Conservation (phyloP, 1,140 invertebrate genomes). For the Diprion similis region DNA sequence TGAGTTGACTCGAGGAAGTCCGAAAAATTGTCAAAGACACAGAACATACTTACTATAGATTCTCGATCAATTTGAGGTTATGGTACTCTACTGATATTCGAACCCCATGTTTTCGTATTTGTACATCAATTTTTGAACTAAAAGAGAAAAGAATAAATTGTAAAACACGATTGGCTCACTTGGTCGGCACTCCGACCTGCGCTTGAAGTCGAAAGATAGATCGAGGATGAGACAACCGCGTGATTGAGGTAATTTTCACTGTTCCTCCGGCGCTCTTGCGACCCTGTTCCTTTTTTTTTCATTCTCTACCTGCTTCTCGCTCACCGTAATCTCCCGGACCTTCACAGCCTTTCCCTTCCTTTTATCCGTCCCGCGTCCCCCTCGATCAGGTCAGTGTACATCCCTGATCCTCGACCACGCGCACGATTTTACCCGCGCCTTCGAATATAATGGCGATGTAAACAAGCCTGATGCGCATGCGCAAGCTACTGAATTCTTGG, state of each 20-base stretch:
- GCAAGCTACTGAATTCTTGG: slow-evolving; percentile 23
- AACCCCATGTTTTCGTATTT: too few species aligned
- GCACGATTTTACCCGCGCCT: background rate
- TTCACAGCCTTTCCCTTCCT: slow-evolving; percentile 5
- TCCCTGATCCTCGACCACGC: slow-evolving; percentile 1
- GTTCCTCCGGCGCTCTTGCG: background rate
- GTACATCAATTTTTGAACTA: too few species aligned
- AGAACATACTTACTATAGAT: too few species aligned
- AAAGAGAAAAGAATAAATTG: too few species aligned
- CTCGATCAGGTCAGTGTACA: slow-evolving; percentile 1
- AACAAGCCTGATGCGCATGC: slow-evolving; percentile 53
- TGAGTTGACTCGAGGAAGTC: too few species aligned
- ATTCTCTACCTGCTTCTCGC: background rate
- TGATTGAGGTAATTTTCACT: slow-evolving; percentile 10
- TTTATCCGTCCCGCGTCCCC: background rate
- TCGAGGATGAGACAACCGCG: background rate
- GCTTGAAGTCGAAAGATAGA: slow-evolving; percentile 6
- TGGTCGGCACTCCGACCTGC: background rate
- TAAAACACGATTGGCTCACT: background rate
- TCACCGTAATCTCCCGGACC: slow-evolving; percentile 12
- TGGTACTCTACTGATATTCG: too few species aligned
- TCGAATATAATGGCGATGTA: slow-evolving; percentile 46
- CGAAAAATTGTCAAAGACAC: too few species aligned
- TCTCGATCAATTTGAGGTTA: too few species aligned
- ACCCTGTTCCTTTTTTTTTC: slow-evolving; percentile 8